Percentiles rank a stretch among this genome's conserved stretches.
Evolutionary conservation across 1,140 invertebrate species (phyloP).

Genomic region (Camponotus pennsylvanicus): DNA sequence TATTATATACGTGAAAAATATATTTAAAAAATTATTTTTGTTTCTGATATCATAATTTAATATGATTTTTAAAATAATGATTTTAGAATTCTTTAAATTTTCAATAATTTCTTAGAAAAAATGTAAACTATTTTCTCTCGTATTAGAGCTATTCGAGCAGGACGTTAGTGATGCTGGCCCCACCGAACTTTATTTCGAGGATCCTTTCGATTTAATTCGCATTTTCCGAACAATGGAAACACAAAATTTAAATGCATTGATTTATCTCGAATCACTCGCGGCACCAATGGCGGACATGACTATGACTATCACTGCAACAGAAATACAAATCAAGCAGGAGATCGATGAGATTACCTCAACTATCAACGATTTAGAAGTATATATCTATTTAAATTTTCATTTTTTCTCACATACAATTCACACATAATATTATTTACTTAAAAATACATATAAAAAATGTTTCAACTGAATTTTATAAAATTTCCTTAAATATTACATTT

Average conservation of each 20-base stretch:
- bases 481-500: constrained; percentile 2
- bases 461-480: background rate
- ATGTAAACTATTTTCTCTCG: background rate
- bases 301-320: constrained; percentile 82
- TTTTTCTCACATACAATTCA: background rate
- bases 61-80: no score
- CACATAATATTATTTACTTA: background rate
- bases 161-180: constrained; percentile 82
- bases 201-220: constrained; percentile 86
- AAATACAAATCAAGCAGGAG: constrained; percentile 80
- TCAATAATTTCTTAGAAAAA: no score
- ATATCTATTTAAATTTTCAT: background rate
- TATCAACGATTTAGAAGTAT: constrained; percentile 80
- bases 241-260: constrained; percentile 89
- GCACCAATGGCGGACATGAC: constrained; percentile 86
- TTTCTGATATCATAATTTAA: no score
- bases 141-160: constrained; percentile 81
- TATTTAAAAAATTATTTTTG: no score
- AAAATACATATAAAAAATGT: background rate
- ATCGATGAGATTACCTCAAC: constrained; percentile 77
- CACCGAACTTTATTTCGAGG: constrained; percentile 87
- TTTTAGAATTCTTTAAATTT: no score
- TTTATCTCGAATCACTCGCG: constrained; percentile 88
- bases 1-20: no score
- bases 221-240: constrained; percentile 88